These are phyloP conservation scores for Eilema griseolum DNA, from an alignment of 2,888 invertebrate species.

Conservation along the genomic window DNA sequence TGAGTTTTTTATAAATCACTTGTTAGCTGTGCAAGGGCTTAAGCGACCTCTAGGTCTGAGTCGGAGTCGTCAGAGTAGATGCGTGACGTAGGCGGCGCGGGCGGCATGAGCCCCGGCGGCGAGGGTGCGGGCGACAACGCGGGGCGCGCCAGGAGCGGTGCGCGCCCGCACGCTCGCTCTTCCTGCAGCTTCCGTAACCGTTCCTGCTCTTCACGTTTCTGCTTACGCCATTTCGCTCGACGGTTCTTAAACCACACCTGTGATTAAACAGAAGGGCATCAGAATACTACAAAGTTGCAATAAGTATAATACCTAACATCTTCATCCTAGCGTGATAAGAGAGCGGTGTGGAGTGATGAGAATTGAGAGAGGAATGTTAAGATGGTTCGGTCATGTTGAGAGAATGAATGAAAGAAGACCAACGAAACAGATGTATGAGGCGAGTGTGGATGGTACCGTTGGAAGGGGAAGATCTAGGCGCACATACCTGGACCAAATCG, in stretches of 20 bases:
- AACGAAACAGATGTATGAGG: no score
- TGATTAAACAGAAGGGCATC: conserved; percentile 53
- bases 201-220: conserved; percentile 96
- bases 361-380: no score
- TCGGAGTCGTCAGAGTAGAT: conserved; percentile 91
- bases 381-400: no score
- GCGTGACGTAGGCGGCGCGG: conserved; percentile 70
- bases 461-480: no score
- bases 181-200: conserved; percentile 93
- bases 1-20: conserved; percentile 22
- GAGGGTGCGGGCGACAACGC: conserved; percentile 60
- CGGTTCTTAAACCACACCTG: conserved; percentile 99
- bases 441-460: no score
- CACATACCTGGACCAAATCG: no score
- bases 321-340: no score
- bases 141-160: conserved; percentile 67
- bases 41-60: conserved; percentile 94
- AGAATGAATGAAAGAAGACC: no score
- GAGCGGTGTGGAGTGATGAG: no score
- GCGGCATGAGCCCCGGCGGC: conserved; percentile 59
- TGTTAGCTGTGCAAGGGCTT: conserved; percentile 50
- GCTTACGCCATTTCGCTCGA: conserved; percentile 98
- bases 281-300: neutral
- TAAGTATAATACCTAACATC: no score
- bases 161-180: conserved; percentile 88